Conservation (phyloP, 2,888 invertebrate species). For the Omphaloscelis lunosa region DNA sequence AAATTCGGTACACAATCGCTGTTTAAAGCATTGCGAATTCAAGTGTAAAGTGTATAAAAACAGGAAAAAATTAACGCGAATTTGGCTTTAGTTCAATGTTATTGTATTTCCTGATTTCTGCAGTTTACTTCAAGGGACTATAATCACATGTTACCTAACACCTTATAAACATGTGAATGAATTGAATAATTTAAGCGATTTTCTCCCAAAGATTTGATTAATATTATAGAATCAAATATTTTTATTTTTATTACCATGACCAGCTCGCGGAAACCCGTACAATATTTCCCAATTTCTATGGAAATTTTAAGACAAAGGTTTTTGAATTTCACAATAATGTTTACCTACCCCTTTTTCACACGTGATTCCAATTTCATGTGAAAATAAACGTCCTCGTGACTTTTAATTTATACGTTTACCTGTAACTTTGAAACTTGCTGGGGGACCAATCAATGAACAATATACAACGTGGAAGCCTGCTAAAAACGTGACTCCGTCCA, state of each 20-base stretch:
- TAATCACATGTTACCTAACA: neutral
- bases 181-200: neutral
- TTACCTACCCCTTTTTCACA: neutral
- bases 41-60: constrained; percentile 18
- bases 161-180: neutral
- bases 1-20: constrained; percentile 38
- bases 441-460: constrained; percentile 11
- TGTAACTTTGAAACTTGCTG: neutral
- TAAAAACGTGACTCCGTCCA: constrained; percentile 42
- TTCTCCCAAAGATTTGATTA: neutral
- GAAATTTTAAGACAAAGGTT: neutral
- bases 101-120: constrained; percentile 39
- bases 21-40: constrained; percentile 29
- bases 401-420: neutral
- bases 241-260: no score
- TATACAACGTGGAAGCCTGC: constrained; percentile 30
- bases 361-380: constrained; percentile 14
- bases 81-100: constrained; percentile 49
- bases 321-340: neutral
- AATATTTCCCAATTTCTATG: neutral
- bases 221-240: no score
- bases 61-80: constrained; percentile 35
- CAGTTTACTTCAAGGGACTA: constrained; percentile 17
- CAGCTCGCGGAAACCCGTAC: neutral
- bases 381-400: constrained; percentile 3